Percentiles rank a stretch among this genome's conserved stretches.
Evolutionary conservation across 2,113 vertebrate genomes (phyloP).

Genomic region (Lasiurus cinereus): DNA sequence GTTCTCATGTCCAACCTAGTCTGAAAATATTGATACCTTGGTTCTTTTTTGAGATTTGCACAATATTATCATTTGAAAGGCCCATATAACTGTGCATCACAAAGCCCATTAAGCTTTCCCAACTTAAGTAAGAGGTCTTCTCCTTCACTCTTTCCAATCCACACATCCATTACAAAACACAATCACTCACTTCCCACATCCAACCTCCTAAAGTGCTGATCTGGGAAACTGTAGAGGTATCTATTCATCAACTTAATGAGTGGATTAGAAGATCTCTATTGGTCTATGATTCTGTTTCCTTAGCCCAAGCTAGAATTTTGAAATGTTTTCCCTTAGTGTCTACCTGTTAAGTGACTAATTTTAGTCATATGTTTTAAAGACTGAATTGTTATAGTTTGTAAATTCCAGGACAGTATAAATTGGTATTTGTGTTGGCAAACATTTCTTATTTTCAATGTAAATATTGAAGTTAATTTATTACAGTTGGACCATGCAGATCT

Average conservation of each 20-base stretch:
- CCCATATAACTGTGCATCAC: not conserved
- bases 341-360: not conserved
- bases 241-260: not conserved
- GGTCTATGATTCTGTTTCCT: not conserved
- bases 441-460: not conserved
- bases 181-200: rapidly evolving
- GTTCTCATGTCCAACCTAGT: not conserved
- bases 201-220: not conserved
- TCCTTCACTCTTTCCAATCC: not conserved
- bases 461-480: not conserved
- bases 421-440: not conserved
- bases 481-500: not conserved
- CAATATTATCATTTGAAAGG: not conserved
- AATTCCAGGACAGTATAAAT: not conserved
- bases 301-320: not conserved
- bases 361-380: not conserved
- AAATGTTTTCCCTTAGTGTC: not conserved
- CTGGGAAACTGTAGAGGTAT: not conserved
- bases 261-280: not conserved
- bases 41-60: not conserved
- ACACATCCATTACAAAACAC: rapidly evolving
- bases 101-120: not conserved
- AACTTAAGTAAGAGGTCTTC: not conserved
- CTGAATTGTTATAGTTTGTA: not conserved
- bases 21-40: not conserved